Base-by-base conservation (phyloP, 2,113 vertebrate species). In the Oophaga pumilio region DNA sequence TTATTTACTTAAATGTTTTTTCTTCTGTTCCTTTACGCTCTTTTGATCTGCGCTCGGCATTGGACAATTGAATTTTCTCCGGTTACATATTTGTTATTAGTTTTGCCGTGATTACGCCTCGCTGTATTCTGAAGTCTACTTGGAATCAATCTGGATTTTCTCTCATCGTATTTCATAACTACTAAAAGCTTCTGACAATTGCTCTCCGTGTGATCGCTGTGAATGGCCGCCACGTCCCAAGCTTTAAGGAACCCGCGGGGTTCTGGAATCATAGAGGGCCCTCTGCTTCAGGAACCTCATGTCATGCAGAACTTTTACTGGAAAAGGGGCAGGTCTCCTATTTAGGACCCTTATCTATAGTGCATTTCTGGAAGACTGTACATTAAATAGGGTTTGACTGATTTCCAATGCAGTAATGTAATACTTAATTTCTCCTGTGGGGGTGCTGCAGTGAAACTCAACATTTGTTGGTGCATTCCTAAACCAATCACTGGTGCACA, bases 121-220 rank as follows among this genome's bases (percentile, higher is more conserved):
- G n/a, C 76, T 0, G 0, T 57, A 64, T 90, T 90, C 64, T 85
- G 49, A 89, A 85, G 68, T 66, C 49, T 88, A 3, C 89, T 88
- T 91, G 89, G 90, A 90, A 87, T 64, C 84, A 81, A 0, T 76
- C 69, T 76, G 4, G 76, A n/a, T 0, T 64, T 90, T 90, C 57
- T 85, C 66, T 85, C 76, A 84, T 90, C 20, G 6, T 85, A 0
- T 82, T 91, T 24, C 81, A 87, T 89, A 62, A 78, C 13, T 80
- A 64, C 78, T 24, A 85, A 24, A 76, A 68, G 82, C 79, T 87
- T 24, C 49, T 89, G 87, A 89, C 87, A 85, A 57, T 89, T 81
- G 89, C 79, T 90, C 57, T 78, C 90, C 56, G 66, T 0, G 0
- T 83, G 68, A 50, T 89, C 86, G 87, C 89, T 2, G 13, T 62